Base-by-base conservation (phyloP, 2,797 vertebrate genomes). In the Tapirus indicus region DNA sequence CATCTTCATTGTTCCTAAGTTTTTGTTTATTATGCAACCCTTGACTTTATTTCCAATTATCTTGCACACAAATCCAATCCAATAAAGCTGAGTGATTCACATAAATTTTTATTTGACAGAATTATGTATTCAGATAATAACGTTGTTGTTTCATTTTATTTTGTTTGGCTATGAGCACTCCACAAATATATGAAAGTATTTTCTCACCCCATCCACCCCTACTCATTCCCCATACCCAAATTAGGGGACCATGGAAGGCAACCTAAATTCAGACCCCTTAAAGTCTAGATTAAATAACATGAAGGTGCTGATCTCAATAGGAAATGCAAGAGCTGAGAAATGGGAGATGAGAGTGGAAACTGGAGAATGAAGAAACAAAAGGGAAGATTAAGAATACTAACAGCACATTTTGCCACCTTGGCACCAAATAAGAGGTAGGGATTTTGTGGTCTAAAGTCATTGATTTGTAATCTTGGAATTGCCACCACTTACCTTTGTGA, bases 31-130 rank as follows among this genome's bases (percentile, higher is more conserved):
- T 49, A 80, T 77, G 20, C 14, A 86, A 52, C 9, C 18, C 52
- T 68, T 74, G 25, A 66, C 85, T 88, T 91, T 85, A 62, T 84
- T 96, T 85, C 52, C 29, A 79, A 71, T 75, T 75, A 52, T 85
- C 77, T 85, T 89, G 1, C 20, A 47, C 25, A 77, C 27, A 93
- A 38, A 92, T 92, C 29, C 52, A 94, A 72, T 82, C 82, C 21
- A 68, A 69, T 44, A 74, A 79, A 88, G 25, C 44, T 68, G 5
- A 27, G 16, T 85, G 41, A 85, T 54, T 93, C 16, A 72, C 21
- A 54, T 41, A 79, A 38, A 29, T 41, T 94, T 93, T 91, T 93
- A 88, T 72, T 72, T 84, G 44, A 79, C 35, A 84, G 44, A 78
- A 41, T 88, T 69, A 80, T 78, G 25, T 94, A 80, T 41, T 78